Percentiles rank a stretch among this genome's conserved stretches.
phyloP scores from a whole-genome alignment of 1,140 invertebrate genomes.

The Chironomus striatipennis region DNA sequence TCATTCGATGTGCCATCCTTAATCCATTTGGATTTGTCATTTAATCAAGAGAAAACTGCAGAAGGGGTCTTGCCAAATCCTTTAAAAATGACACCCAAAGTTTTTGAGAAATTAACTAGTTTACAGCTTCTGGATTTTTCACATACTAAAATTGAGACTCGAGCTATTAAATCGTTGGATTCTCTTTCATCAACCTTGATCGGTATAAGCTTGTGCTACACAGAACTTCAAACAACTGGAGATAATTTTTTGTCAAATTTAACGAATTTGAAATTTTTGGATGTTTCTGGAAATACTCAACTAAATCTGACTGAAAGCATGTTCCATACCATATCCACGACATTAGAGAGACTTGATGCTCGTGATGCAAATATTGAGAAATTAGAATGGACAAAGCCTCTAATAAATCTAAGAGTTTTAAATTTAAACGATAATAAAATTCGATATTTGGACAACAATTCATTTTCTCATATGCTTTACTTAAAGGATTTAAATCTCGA shows the following conservation, averaged over 20 bases:
- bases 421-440: conserved; percentile 43
- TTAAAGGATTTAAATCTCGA: conserved; percentile 44
- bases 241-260: conserved; percentile 36
- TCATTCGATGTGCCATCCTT: conserved; percentile 40
- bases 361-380: conserved; percentile 37
- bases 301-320: conserved; percentile 34
- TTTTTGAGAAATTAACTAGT: conserved; percentile 37
- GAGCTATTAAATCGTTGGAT: conserved; percentile 37
- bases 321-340: conserved; percentile 39
- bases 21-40: conserved; percentile 45
- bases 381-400: conserved; percentile 36
- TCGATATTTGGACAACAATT: conserved; percentile 29
- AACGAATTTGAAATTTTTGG: conserved; percentile 41
- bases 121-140: conserved; percentile 46
- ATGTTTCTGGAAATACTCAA: conserved; percentile 44
- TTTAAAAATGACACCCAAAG: conserved; percentile 34
- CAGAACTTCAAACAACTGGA: conserved; percentile 36
- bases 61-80: conserved; percentile 30
- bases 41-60: conserved; percentile 24
- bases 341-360: conserved; percentile 42
- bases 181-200: conserved; percentile 37
- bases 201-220: conserved; percentile 45
- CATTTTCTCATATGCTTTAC: conserved; percentile 34
- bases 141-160: conserved; percentile 39
- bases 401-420: conserved; percentile 41